Base-by-base conservation (phyloP, 2,888 invertebrate species). In the Oegoconia quadripuncta region DNA sequence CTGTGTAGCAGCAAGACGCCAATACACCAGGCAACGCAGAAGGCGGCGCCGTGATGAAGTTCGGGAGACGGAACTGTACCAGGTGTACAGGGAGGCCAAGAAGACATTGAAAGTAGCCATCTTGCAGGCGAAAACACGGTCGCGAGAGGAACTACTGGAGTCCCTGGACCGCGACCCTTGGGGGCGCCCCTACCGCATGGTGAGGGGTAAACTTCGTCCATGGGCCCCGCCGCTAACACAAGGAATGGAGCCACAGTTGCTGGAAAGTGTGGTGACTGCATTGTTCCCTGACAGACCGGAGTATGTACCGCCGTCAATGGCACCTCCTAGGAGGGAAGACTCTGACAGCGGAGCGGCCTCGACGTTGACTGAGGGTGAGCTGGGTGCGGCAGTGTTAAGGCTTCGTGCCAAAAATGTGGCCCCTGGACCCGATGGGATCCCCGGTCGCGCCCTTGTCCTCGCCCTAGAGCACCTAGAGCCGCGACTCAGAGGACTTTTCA, bases 341-440 rank as follows among this genome's bases (percentile, higher is more conserved):
- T n/a, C n/a, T n/a, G n/a, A n/a, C n/a, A n/a, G n/a, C n/a, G n/a
- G n/a, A n/a, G n/a, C n/a, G n/a, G n/a, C n/a, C n/a, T n/a, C n/a
- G n/a, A n/a, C 9, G 27, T 2, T 37, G 9, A 27, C 33, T 1
- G 18, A 26, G 2, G 32, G 28, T 8, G 42, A 42, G 18, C 16
- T 35, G 13, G 17, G 12, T 3, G 27, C 2, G 9, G 38, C 28
- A 3, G 11, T 16, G 1, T 7, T 16, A 8, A 15, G 38, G 6
- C 32, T 39, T 8, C 20, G 36, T 3, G 23, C n/a, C 12, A 25
- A 32, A 4, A 42, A 28, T 11, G 38, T 11, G 15, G 42, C 42
- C 11, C 42, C 42, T 9, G 42, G 42, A 2, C 37, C 31, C 11
- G 38, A 41, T n/a, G 44, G 44, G 1, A 25, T 41, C 4, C 41